Evolutionary conservation across 2,113 vertebrate genomes (phyloP).

Genomic region (Eudyptes chrysolophus): DNA sequence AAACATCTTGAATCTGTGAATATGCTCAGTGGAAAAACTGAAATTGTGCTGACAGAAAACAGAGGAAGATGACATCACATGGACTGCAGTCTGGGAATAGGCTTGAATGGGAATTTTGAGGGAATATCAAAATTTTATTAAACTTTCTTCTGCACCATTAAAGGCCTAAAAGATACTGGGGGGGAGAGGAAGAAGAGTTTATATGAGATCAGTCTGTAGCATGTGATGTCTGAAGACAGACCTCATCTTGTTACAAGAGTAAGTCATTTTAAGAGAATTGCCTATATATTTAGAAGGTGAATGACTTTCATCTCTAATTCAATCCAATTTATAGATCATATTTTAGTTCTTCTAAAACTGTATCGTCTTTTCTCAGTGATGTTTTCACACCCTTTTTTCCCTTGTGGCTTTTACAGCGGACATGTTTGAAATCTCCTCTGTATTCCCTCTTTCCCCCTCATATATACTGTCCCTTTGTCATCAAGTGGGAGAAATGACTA

Average conservation of each 20-base stretch:
- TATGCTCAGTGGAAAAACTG: not conserved
- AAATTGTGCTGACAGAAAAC: not conserved
- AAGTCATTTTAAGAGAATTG: not conserved
- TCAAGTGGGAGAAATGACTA: not conserved
- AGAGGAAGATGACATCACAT: not conserved
- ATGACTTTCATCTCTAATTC: not conserved
- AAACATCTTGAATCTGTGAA: not conserved
- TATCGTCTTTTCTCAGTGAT: not conserved
- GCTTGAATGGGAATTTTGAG: not conserved
- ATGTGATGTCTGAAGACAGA: not conserved
- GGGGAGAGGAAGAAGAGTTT: not conserved
- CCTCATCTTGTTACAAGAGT: not conserved
- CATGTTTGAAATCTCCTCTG: not conserved
- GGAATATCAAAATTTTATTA: not conserved
- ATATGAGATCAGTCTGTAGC: not conserved
- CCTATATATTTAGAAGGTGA: not conserved
- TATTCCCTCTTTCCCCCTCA: no score
- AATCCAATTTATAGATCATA: not conserved
- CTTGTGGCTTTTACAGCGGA: not conserved
- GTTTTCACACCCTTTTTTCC: not conserved
- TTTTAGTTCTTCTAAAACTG: not conserved
- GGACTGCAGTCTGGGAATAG: not conserved
- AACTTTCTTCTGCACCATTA: not conserved
- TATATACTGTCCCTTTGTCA: fast-evolving
- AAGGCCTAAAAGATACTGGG: not conserved